Percentiles rank a stretch among this genome's conserved stretches.
Evolutionary conservation across 37 sponge, comb jelly and placozoan species (phyloP).

Genomic region (Hexactinellida sp.): DNA sequence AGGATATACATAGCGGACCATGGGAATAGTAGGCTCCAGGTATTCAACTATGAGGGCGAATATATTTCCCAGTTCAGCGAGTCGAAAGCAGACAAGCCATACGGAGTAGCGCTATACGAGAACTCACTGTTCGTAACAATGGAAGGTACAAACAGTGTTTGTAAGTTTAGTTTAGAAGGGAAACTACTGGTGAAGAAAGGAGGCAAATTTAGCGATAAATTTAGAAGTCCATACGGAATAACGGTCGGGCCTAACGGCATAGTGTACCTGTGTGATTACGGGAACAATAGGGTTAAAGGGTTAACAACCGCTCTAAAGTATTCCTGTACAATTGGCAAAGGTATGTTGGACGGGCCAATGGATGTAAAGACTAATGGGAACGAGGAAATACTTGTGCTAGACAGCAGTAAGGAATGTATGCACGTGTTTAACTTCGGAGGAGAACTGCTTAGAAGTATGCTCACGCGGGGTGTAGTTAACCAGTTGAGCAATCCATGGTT

Average conservation of each 20-base stretch:
- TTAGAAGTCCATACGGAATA: background rate
- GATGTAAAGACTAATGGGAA: background rate
- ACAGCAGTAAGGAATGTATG: background rate
- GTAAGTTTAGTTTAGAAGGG: background rate
- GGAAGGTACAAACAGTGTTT: background rate
- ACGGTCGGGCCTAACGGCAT: background rate
- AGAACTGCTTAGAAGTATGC: background rate
- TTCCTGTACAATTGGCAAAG: background rate
- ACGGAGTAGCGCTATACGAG: background rate
- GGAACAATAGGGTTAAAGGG: background rate
- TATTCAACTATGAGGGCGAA: background rate
- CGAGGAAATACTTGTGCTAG: background rate
- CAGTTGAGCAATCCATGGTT: background rate
- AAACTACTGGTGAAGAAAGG: background rate
- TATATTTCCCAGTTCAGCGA: background rate
- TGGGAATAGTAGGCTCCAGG: background rate
- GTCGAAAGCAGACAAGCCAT: background rate
- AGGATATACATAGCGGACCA: background rate
- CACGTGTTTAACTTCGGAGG: background rate
- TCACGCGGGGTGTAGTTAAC: background rate
- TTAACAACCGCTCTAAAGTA: background rate
- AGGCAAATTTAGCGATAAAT: background rate
- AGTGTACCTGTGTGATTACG: background rate
- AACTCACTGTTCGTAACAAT: conserved; percentile 2
- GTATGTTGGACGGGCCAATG: background rate